Evolutionary conservation across 2,113 vertebrate genomes (phyloP).

Genomic region (Otolemur garnettii): DNA sequence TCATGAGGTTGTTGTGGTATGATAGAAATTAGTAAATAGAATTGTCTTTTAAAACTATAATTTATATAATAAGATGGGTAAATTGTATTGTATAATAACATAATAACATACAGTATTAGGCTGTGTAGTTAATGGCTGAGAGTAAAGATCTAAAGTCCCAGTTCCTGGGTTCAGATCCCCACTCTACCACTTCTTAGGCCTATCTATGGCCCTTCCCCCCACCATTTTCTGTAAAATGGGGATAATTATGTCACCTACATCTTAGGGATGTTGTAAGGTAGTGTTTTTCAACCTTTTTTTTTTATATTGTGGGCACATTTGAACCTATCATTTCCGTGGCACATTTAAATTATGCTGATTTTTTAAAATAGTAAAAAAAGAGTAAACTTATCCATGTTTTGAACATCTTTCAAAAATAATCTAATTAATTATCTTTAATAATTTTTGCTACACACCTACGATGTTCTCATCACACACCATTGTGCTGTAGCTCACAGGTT

Average conservation of each 20-base stretch:
- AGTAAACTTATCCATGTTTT: no score
- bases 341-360: no score
- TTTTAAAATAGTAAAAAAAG: no score
- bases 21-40: background rate
- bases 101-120: background rate
- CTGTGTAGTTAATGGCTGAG: background rate
- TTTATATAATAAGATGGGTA: background rate
- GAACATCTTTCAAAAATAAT: no score
- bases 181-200: background rate
- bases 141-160: background rate
- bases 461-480: no score
- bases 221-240: background rate
- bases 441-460: no score
- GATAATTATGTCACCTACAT: background rate
- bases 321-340: no score
- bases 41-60: background rate
- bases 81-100: background rate
- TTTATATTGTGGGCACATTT: no score
- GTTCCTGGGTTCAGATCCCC: background rate
- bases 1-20: background rate
- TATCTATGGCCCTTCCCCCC: background rate
- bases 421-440: no score
- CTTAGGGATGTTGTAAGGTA: background rate
- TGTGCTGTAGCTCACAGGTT: no score
- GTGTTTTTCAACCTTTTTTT: no score